Conservation (phyloP, 2,113 vertebrate species). For the Apaloderma vittatum region DNA sequence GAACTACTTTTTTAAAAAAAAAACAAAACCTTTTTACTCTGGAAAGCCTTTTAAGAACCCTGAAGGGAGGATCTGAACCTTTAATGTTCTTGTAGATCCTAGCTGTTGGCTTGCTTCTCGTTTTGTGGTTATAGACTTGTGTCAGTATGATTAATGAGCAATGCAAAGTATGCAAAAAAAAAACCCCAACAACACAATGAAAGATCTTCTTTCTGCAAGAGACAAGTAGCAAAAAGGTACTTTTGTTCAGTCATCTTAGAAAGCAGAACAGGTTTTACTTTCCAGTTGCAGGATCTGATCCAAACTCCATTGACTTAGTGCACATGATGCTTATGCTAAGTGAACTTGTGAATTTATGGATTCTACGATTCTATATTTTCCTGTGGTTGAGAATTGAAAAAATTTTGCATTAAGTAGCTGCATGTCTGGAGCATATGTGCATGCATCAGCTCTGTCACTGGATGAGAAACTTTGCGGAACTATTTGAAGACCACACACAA, state of each 20-base stretch:
- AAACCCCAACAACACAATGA: background rate
- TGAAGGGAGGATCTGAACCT: background rate
- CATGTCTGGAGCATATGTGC: background rate
- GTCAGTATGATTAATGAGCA: slow-evolving; percentile 10
- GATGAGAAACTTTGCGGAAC: background rate
- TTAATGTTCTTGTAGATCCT: background rate
- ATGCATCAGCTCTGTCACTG: background rate
- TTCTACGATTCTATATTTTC: background rate
- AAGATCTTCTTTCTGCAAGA: background rate
- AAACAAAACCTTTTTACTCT: background rate
- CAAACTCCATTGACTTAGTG: background rate
- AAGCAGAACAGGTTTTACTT: background rate
- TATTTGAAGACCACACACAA: background rate
- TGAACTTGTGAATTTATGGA: background rate
- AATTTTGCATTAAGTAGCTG: background rate
- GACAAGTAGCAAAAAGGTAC: background rate
- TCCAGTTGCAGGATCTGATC: background rate
- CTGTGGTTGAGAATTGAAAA: background rate
- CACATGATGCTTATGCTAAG: background rate
- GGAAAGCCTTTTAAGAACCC: background rate
- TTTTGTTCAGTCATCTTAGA: background rate
- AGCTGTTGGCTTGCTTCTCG: background rate
- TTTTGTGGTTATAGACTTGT: background rate
- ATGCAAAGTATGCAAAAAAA: background rate
- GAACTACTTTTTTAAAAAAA: accelerated